Conservation (phyloP, 1,140 invertebrate genomes). For the Telenomus remus region DNA sequence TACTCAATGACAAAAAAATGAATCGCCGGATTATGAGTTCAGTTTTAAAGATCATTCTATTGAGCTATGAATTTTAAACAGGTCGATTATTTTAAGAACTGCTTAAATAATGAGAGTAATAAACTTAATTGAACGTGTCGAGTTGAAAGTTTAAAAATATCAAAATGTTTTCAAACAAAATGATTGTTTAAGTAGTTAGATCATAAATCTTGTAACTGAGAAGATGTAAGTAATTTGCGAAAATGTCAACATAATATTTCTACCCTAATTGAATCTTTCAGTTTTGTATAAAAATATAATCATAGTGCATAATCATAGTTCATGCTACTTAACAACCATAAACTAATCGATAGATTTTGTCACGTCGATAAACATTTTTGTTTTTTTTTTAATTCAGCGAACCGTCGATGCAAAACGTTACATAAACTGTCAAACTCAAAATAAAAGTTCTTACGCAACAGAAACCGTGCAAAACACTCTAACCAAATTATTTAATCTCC, state of each 20-base stretch:
- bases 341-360: neutral
- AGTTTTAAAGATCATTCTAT: neutral
- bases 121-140: too few relatives aligned
- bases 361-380: neutral
- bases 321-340: too few relatives aligned
- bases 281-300: too few relatives aligned
- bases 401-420: neutral
- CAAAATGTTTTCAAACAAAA: too few relatives aligned
- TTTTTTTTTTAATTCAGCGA: neutral
- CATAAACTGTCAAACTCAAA: neutral
- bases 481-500: too few relatives aligned
- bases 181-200: too few relatives aligned
- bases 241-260: too few relatives aligned
- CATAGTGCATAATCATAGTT: too few relatives aligned
- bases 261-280: too few relatives aligned
- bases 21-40: neutral
- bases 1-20: conserved; percentile 1
- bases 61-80: neutral
- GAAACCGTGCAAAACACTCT: neutral
- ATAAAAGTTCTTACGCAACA: neutral
- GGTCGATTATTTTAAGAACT: neutral
- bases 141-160: too few relatives aligned
- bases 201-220: too few relatives aligned
- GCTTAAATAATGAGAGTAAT: neutral
- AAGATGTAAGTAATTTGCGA: too few relatives aligned